phyloP scores from a whole-genome alignment of 2,888 invertebrate species.

The Drosophila monieri region DNA sequence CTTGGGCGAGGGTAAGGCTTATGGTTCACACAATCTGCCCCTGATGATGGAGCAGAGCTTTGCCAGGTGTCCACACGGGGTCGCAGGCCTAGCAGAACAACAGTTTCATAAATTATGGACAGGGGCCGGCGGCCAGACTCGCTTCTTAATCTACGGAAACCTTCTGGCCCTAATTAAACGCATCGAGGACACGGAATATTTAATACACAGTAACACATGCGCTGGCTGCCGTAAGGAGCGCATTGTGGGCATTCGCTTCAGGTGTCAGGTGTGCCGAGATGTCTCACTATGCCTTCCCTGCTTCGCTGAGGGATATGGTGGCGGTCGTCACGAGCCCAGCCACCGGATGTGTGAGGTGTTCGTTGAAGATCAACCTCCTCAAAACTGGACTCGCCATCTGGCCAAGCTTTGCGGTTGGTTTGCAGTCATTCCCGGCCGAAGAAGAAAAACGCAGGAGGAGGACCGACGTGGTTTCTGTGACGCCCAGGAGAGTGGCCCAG shows the following conservation, averaged over 20 bases:
- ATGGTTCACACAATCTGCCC: slow-evolving; percentile 78
- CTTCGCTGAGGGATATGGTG: slow-evolving; percentile 79
- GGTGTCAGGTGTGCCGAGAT: slow-evolving; percentile 81
- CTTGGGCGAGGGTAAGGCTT: slow-evolving; percentile 81
- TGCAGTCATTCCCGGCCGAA: slow-evolving; percentile 7
- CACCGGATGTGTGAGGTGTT: slow-evolving; percentile 83
- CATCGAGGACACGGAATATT: slow-evolving; percentile 81
- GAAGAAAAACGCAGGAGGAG: slow-evolving; percentile 58
- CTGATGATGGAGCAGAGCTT: slow-evolving; percentile 81
- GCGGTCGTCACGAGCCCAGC: slow-evolving; percentile 75
- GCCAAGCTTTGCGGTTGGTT: slow-evolving; percentile 76
- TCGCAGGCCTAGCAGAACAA: slow-evolving; percentile 79
- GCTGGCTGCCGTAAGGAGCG: slow-evolving; percentile 78
- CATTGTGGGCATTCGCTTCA: slow-evolving; percentile 83
- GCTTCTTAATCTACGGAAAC: slow-evolving; percentile 82
- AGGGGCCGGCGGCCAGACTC: slow-evolving; percentile 65
- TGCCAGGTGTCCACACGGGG: slow-evolving; percentile 68
- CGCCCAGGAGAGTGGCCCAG: slow-evolving; percentile 43
- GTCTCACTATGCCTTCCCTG: slow-evolving; percentile 82
- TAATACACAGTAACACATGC: slow-evolving; percentile 81
- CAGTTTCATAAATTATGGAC: slow-evolving; percentile 83
- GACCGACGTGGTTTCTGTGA: slow-evolving; percentile 79
- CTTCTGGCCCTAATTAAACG: slow-evolving; percentile 81
- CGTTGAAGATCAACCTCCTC: slow-evolving; percentile 78
- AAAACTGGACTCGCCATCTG: slow-evolving; percentile 77